Conservation (phyloP, 92 coral and sea anemone species). For the Ricordea florida region DNA sequence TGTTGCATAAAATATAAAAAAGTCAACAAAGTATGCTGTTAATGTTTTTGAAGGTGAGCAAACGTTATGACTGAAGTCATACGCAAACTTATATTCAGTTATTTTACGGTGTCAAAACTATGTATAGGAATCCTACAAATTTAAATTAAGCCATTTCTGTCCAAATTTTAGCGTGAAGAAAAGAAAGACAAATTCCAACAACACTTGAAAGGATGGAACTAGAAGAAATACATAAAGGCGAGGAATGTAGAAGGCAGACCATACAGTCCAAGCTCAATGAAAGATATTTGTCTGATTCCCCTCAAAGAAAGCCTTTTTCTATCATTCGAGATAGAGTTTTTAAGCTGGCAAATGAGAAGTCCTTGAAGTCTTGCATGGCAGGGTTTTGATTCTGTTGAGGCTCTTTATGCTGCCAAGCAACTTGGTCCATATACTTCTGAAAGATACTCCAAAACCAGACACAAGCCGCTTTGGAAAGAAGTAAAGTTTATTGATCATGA, state of each 20-base stretch:
- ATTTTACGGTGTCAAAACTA: too few species aligned
- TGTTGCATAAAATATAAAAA: background rate
- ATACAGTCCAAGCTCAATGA: conserved; percentile 36
- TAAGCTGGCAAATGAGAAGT: conserved; percentile 15
- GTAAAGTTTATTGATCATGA: too few species aligned
- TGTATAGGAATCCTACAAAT: background rate
- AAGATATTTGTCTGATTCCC: too few species aligned
- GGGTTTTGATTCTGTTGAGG: too few species aligned
- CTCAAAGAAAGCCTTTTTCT: too few species aligned
- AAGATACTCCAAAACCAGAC: too few species aligned
- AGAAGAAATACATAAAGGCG: conserved; percentile 19
- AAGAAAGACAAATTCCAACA: background rate
- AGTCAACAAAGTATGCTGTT: too few species aligned
- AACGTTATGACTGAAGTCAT: too few species aligned
- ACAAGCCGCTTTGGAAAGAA: too few species aligned
- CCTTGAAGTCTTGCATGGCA: conserved; percentile 2
- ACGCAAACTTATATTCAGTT: background rate
- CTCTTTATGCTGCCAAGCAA: conserved; percentile 5
- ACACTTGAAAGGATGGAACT: conserved; percentile 26
- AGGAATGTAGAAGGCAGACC: background rate
- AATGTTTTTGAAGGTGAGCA: too few species aligned
- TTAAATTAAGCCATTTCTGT: background rate
- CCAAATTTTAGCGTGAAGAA: conserved; percentile 15
- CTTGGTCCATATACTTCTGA: conserved; percentile 26
- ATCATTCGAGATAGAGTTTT: too few species aligned